Base-by-base conservation (phyloP, 1,140 invertebrate genomes). In the Drosophila kanapiae region DNA sequence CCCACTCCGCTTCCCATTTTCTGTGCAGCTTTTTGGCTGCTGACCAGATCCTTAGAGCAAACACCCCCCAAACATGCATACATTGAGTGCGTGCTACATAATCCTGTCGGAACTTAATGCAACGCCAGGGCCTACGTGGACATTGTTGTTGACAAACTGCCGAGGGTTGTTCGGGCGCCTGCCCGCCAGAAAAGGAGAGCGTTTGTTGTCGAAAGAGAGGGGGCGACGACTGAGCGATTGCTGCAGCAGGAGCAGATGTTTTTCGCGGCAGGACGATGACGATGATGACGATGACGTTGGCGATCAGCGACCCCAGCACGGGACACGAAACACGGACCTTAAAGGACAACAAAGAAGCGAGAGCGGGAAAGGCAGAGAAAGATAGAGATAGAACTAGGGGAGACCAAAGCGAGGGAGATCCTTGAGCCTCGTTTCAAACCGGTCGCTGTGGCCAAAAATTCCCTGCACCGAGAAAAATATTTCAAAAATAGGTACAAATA, bases 201-300 rank as follows among this genome's bases (percentile, higher is more conserved):
- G 57, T 33, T 4, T n/a, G 29, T 10, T 10, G 33, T 9, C 33
- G 7, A 14, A 8, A n/a, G 16, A 43, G 64, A 47, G 40, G 48
- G 33, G 45, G 42, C 31, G 49, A 69, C 38, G 14, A 43, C 49
- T 75, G 78, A 84, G 75, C 82, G 87, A 81, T 88, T 82, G 76
- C 85, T 91, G 85, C 88, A 91, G 90, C 90, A 91, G 82, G 90
- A 82, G 90, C 90, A 91, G 90, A 91, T 91, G 90, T 91, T 91
- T 91, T 91, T 90, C 76, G 82, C 79, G 78, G 78, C 78, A 70
- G 78, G 51, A 72, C 43, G 76, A 60, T 42, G 57, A 59, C 18
- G 75, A 76, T 49, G 61, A 68, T 47, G 58, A 18, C 11, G 61
- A 64, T 43, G 62, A 60, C 67, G 67, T 31, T 40, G 69, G 69